These are phyloP conservation scores for Myathropa florea DNA, from an alignment of 2,888 invertebrate genomes.

Conservation along the genomic window DNA sequence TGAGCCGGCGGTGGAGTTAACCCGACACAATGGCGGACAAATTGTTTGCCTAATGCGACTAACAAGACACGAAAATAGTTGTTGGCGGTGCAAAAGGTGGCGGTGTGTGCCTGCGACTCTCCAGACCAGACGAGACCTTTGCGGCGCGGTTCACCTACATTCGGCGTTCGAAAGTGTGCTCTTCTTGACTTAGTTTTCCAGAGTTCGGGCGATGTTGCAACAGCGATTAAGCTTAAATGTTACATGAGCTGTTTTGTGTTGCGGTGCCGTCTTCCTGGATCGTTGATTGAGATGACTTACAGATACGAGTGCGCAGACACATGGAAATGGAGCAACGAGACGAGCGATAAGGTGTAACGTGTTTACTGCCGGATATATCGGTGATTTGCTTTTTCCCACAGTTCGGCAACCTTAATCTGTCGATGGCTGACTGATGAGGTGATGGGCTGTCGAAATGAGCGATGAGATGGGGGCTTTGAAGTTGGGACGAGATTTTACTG, in stretches of 20 bases:
- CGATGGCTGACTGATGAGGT: not conserved
- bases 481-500: not conserved
- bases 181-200: constrained; percentile 57
- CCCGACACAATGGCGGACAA: constrained; percentile 60
- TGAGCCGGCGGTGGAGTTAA: constrained; percentile 46
- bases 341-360: not conserved
- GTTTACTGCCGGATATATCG: not conserved
- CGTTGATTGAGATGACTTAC: not conserved
- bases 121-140: constrained; percentile 48
- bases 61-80: constrained; percentile 61
- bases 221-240: constrained; percentile 54
- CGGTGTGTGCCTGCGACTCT: not conserved
- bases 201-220: constrained; percentile 34
- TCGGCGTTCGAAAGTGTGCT: constrained; percentile 64
- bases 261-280: constrained; percentile 22
- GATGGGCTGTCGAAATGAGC: not conserved
- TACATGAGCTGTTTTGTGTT: constrained; percentile 32
- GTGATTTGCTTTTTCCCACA: not conserved
- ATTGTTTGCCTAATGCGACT: constrained; percentile 65
- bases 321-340: not conserved
- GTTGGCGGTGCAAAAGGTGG: not conserved
- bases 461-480: not conserved
- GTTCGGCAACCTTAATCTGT: not conserved
- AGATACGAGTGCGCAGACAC: not conserved
- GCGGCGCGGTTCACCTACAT: constrained; percentile 49